Evolutionary conservation across 2,888 invertebrate genomes (phyloP).

Genomic region (Pyrrhosoma nymphula): DNA sequence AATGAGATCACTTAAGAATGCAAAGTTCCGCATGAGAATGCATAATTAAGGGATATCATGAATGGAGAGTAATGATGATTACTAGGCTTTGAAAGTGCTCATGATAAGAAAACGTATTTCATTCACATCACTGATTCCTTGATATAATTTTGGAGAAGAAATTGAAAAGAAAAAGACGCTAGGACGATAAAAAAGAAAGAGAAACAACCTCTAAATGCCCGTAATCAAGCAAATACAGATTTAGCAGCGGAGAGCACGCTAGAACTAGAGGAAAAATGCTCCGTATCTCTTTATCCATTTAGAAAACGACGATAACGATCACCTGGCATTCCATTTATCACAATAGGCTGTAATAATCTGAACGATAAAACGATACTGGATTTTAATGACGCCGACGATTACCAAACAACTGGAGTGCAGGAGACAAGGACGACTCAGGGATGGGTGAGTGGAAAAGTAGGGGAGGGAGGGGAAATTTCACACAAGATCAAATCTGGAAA

Average conservation of each 20-base stretch:
- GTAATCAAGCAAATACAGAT: neutral
- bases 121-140: no score
- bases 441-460: neutral
- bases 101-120: neutral
- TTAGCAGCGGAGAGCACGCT: neutral
- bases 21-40: no score
- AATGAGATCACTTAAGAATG: no score
- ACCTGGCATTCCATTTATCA: neutral
- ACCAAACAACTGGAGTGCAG: conserved; percentile 38
- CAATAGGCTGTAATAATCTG: conserved; percentile 45
- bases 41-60: no score
- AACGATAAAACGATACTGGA: conserved; percentile 55
- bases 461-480: neutral
- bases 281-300: neutral
- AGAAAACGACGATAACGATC: conserved; percentile 12
- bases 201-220: neutral
- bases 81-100: neutral
- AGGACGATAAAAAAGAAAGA: neutral
- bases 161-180: neutral
- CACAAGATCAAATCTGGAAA: conserved; percentile 53
- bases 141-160: no score
- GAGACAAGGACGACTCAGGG: neutral
- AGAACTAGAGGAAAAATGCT: neutral
- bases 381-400: conserved; percentile 58
- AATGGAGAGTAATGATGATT: neutral